Evolutionary conservation across 2,797 vertebrate species (phyloP).

Genomic region (Cottoperca gobio): DNA sequence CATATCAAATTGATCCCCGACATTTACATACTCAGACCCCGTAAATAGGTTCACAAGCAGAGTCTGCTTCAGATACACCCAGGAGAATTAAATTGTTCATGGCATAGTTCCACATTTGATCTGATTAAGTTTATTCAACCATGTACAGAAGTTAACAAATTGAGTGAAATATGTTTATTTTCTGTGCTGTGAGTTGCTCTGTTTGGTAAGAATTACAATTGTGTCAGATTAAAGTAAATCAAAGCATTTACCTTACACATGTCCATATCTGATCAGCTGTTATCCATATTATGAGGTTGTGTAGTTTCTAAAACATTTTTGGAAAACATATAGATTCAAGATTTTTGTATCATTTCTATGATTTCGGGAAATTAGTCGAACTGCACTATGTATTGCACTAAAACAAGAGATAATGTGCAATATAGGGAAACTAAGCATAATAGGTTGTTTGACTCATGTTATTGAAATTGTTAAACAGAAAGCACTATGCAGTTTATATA

Average conservation of each 20-base stretch:
- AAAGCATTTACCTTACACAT: neutral
- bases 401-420: neutral
- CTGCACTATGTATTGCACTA: neutral
- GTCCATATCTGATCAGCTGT: neutral
- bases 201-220: neutral
- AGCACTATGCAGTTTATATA: neutral
- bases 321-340: neutral
- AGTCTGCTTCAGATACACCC: neutral
- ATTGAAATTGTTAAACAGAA: neutral
- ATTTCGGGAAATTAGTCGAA: neutral
- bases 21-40: neutral
- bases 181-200: neutral
- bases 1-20: neutral
- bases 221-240: neutral
- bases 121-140: neutral
- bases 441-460: neutral
- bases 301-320: neutral
- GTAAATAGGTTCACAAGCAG: neutral
- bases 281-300: neutral
- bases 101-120: constrained; percentile 1
- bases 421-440: neutral
- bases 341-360: neutral
- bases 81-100: neutral
- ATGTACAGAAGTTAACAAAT: neutral
- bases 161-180: neutral